Evolutionary conservation across 2,113 vertebrate genomes (phyloP), one percentile per base, ranked within the genome.

Genomic region (Anolis carolinensis): DNA sequence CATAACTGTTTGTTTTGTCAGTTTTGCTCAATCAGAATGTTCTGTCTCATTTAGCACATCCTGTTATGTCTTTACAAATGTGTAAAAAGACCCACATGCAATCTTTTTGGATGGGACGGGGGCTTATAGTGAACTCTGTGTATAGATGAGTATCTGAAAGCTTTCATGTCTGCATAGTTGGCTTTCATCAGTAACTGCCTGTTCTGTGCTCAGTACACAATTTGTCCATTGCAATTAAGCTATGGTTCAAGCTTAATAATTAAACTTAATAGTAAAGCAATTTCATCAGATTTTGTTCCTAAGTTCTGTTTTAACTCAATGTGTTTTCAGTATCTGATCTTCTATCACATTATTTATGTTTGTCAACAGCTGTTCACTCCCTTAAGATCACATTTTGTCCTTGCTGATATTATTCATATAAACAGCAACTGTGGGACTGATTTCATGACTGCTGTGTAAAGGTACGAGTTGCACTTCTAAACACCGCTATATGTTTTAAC

Each of bases 211-310:
- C 50, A 73, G 36, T 59, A 30, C 34, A 80, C 16, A 7, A 65
- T 55, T 73, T 71, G 10, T 16, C n/a, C 48, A 52, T 82, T 48
- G 65, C 50, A 8, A 32, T 44, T 50, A 44, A 44, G 27, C 25
- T 67, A 23, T 67, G 23, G 25, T 44, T 67, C n/a, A 62, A 65
- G 36, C 13, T 81, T 81, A 23, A 79, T n/a, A 36, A 8, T 59
- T 77, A 65, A 44, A 62, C 16, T 67, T 44, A 67, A 4, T 30
- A 7, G 20, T 23, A 44, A 67, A 80, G 23, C 30, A 67, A 65
- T 48, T 77, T 83, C 27, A 27, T 32, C 34, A 83, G 36, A 83
- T 65, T 59, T 59, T 11, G 59, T 63, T 75, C 82, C 75, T 83
- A 13, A 48, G 44, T 75, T 67, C 52, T 74, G 32, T 75, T 63